Evolutionary conservation across 2,797 vertebrate genomes (phyloP).

Genomic region (Tauraco hartlaubi): DNA sequence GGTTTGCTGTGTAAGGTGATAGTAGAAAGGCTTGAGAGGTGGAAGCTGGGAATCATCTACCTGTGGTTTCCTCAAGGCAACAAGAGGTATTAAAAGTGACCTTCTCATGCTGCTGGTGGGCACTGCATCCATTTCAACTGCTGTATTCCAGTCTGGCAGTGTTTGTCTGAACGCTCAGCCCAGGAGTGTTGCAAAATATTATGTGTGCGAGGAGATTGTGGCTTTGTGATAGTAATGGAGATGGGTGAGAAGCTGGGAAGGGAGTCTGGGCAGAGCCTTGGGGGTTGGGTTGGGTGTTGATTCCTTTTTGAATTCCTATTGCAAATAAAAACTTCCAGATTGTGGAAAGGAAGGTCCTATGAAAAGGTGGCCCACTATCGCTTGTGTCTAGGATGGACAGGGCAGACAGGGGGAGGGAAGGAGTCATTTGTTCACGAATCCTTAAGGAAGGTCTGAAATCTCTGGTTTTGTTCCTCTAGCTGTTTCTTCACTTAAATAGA

Average conservation of each 20-base stretch:
- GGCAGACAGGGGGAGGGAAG: background rate
- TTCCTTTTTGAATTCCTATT: background rate
- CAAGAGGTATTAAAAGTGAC: background rate
- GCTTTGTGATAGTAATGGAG: background rate
- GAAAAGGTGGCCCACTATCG: background rate
- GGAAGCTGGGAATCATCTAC: background rate
- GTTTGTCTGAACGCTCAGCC: background rate
- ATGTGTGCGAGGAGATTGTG: background rate
- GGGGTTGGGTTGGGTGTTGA: background rate
- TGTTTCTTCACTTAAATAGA: background rate
- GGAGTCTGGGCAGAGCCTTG: background rate
- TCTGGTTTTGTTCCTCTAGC: background rate
- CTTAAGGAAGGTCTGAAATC: background rate
- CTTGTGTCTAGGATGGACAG: background rate
- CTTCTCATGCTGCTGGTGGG: background rate
- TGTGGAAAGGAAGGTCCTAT: background rate
- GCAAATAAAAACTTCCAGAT: fast-evolving
- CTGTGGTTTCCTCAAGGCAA: background rate
- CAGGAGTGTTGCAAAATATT: background rate
- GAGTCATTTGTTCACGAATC: background rate
- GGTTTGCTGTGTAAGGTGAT: background rate
- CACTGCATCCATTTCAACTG: fast-evolving
- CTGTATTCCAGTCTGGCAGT: fast-evolving
- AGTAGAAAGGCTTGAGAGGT: background rate
- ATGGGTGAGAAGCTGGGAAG: background rate